Percentiles rank a stretch among this genome's conserved stretches.
Evolutionary conservation across 2,888 invertebrate species (phyloP).

Genomic region (Eubasilissa splendida): DNA sequence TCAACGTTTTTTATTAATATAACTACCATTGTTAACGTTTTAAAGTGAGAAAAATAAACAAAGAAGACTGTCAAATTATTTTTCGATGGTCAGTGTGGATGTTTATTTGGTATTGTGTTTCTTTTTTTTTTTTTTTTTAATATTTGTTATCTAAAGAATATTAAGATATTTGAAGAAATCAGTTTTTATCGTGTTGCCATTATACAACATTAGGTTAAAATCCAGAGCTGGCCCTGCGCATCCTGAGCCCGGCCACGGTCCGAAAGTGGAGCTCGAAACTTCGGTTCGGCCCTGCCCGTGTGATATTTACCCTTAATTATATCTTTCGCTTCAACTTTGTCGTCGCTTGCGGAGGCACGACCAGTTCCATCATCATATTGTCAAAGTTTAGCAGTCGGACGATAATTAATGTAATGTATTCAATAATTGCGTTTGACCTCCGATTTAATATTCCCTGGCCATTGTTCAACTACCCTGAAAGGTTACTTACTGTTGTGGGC

Average conservation of each 20-base stretch:
- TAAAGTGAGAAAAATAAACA: no score
- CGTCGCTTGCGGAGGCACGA: conserved; percentile 14
- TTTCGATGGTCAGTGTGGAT: no score
- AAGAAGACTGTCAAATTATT: no score
- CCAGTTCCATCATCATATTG: conserved; percentile 35
- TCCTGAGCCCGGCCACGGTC: conserved; percentile 19
- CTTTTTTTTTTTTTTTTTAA: no score
- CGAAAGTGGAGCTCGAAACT: conserved; percentile 41
- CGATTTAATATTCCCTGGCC: conserved; percentile 34
- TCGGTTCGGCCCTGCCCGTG: conserved; percentile 12
- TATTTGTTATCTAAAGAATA: no score
- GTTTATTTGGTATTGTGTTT: no score
- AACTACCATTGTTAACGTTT: no score
- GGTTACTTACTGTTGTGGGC: no score
- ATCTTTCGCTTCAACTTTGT: conserved; percentile 28
- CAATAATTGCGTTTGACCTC: conserved; percentile 33
- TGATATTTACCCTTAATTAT: conserved; percentile 36
- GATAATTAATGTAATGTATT: conserved; percentile 33
- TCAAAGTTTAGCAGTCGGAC: conserved; percentile 28
- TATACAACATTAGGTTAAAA: no score
- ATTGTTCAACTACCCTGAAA: not conserved
- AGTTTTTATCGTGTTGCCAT: no score
- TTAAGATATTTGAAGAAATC: no score
- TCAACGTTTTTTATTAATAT: no score
- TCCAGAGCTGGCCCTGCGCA: not conserved